Evolutionary conservation across 1,140 invertebrate species (phyloP).

Genomic region (Acyrthosiphon pisum): DNA sequence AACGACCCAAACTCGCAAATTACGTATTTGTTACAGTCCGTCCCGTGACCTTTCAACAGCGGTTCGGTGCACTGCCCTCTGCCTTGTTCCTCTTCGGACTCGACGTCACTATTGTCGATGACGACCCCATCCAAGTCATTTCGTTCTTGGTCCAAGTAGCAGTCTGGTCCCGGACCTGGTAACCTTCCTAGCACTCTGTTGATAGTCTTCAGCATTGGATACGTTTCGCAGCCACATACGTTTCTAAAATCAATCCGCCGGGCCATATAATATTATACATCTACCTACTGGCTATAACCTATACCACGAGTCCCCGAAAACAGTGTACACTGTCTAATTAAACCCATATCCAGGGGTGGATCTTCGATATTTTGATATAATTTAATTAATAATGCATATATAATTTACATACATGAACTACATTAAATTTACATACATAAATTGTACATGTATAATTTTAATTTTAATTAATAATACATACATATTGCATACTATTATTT

Average conservation of each 20-base stretch:
- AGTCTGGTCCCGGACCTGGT: conserved; percentile 63
- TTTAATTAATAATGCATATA: too few species aligned
- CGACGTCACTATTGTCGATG: neutral
- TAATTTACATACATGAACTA: too few species aligned
- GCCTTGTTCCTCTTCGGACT: neutral
- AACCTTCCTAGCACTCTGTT: conserved; percentile 76
- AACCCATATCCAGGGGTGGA: too few species aligned
- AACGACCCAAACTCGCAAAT: conserved; percentile 77
- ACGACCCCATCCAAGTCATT: conserved; percentile 30
- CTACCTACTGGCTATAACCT: too few species aligned
- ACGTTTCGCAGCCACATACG: conserved; percentile 76
- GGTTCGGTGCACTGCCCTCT: conserved; percentile 16
- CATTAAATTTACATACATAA: too few species aligned
- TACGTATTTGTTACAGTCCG: conserved; percentile 81
- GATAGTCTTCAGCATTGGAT: conserved; percentile 80
- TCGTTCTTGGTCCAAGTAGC: conserved; percentile 59
- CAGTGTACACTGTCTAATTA: too few species aligned
- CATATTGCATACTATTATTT: too few species aligned
- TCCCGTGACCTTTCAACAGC: conserved; percentile 67
- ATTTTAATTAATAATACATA: too few species aligned
- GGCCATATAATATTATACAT: neutral
- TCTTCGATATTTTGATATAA: too few species aligned
- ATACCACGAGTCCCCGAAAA: too few species aligned
- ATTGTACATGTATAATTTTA: too few species aligned
- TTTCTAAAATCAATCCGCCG: conserved; percentile 62